Evolutionary conservation across 1,140 invertebrate species (phyloP).

Genomic region (Drosophila aff.): DNA sequence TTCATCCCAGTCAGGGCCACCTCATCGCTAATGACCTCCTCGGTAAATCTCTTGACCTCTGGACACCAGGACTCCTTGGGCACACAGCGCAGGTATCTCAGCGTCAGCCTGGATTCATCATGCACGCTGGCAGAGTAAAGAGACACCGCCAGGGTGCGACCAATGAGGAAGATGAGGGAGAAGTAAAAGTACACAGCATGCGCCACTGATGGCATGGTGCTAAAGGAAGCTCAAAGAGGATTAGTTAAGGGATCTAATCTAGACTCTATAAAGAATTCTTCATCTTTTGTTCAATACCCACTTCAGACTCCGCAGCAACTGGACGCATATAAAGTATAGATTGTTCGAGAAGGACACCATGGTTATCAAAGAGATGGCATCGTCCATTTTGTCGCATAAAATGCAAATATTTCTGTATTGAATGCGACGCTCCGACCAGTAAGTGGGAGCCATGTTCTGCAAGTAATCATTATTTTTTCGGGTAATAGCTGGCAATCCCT

Average conservation of each 20-base stretch:
- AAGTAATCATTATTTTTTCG: slow-evolving; percentile 29
- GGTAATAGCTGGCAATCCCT: slow-evolving; percentile 19
- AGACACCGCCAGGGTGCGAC: slow-evolving; percentile 87
- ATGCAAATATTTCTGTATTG: slow-evolving; percentile 80
- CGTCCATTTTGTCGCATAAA: slow-evolving; percentile 73
- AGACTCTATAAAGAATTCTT: neutral
- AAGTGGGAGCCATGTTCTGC: slow-evolving; percentile 69
- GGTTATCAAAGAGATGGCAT: slow-evolving; percentile 80
- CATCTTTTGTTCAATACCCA: slow-evolving; percentile 31
- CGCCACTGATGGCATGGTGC: slow-evolving; percentile 77
- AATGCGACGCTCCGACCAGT: slow-evolving; percentile 75
- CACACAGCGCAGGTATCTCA: slow-evolving; percentile 87
- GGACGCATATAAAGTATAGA: slow-evolving; percentile 83
- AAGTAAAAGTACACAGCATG: slow-evolving; percentile 87
- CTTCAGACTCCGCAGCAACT: slow-evolving; percentile 77
- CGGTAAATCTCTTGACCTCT: slow-evolving; percentile 87
- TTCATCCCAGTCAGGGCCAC: slow-evolving; percentile 88
- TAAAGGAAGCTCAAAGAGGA: slow-evolving; percentile 16
- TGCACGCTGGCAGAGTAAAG: slow-evolving; percentile 88
- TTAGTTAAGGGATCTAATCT: neutral
- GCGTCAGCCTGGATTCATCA: slow-evolving; percentile 87
- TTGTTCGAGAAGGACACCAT: slow-evolving; percentile 84
- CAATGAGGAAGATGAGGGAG: slow-evolving; percentile 88
- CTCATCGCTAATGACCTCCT: slow-evolving; percentile 87
- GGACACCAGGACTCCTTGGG: slow-evolving; percentile 86